These are phyloP conservation scores for Thunnus maccoyii DNA, from an alignment of 2,113 vertebrate species.

Conservation along the genomic window DNA sequence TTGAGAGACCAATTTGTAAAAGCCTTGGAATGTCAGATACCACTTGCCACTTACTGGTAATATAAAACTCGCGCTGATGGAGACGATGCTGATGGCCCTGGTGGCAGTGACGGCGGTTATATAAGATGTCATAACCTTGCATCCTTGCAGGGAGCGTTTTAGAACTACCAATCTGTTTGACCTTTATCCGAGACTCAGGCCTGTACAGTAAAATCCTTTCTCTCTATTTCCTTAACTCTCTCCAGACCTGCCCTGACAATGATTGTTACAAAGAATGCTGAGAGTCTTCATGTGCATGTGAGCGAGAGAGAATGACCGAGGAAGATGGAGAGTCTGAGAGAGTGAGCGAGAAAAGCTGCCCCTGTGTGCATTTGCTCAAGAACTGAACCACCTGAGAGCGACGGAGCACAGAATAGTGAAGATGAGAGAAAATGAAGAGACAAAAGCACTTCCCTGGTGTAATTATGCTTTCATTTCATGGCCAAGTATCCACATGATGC, in stretches of 20 bases:
- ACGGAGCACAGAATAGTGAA: slow-evolving; percentile 68
- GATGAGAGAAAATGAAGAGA: slow-evolving; percentile 82
- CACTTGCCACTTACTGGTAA: slow-evolving; percentile 67
- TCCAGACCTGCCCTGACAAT: slow-evolving; percentile 57
- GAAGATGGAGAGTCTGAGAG: slow-evolving; percentile 38
- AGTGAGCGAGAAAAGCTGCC: slow-evolving; percentile 2
- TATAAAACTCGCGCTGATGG: slow-evolving; percentile 63
- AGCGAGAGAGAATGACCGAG: slow-evolving; percentile 2
- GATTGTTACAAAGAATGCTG: slow-evolving; percentile 57
- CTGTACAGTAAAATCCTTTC: slow-evolving; percentile 45
- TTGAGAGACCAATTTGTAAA: slow-evolving; percentile 69
- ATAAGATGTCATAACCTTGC: slow-evolving; percentile 73
- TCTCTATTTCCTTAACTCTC: slow-evolving; percentile 51
- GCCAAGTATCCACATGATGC: slow-evolving; percentile 78
- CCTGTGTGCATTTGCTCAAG: slow-evolving; percentile 58
- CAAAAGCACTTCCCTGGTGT: slow-evolving; percentile 79
- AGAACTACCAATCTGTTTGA: slow-evolving; percentile 70
- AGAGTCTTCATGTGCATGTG: slow-evolving; percentile 26
- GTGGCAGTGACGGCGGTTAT: slow-evolving; percentile 61
- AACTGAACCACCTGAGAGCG: slow-evolving; percentile 72
- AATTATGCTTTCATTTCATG: slow-evolving; percentile 84
- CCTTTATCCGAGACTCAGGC: slow-evolving; percentile 63
- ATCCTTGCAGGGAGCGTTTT: slow-evolving; percentile 61
- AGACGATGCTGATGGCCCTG: slow-evolving; percentile 62
- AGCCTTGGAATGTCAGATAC: slow-evolving; percentile 72